Evolutionary conservation across 2,888 invertebrate species (phyloP), one percentile per base, ranked within the genome.

Genomic region (Prosapia bicincta): DNA sequence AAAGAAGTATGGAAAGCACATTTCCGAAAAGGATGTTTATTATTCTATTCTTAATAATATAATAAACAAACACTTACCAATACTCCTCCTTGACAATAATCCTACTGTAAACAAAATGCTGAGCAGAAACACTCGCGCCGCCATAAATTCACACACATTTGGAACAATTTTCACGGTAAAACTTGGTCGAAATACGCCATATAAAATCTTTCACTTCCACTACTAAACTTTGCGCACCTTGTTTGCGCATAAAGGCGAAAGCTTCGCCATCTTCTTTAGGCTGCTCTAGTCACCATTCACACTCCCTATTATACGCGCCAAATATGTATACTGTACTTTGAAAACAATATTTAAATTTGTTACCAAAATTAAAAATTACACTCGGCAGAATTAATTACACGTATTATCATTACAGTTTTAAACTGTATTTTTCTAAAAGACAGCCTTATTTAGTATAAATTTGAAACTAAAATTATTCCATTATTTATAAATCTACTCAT

Each of bases 61-160:
- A 26, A 26, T 32, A 23, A 24, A 32, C 28, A 26, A 13, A 13
- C 25, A 26, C 71, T 68, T 68, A 76, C 76, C 74, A 71, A 28
- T 71, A 65, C 43, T 71, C 65, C 71, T 79, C 69, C 78, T 79
- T 78, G 81, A 78, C 79, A 82, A 80, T 82, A 83, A 83, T 84
- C 85, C 86, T 86, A 89, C 86, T 86, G 88, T 85, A 86, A 88
- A 87, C 87, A 88, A 86, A 87, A 88, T 88, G 86, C 86, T 87
- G 89, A 90, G 88, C 88, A 89, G 90, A 88, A 90, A 88, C 88
- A 90, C 89, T 90, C 89, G 89, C 89, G 91, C 89, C 91, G 92
- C 92, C 92, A 92, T 91, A 90, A 89, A 90, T 90, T 88, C 88
- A 88, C 88, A 88, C 88, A 89, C 91, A 91, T 91, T 90, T 90